A percentile compares a stretch with the other conserved stretches of the same genome.
Conservation (phyloP, 92 coral and sea anemone species). For the Actinernus sp. region DNA sequence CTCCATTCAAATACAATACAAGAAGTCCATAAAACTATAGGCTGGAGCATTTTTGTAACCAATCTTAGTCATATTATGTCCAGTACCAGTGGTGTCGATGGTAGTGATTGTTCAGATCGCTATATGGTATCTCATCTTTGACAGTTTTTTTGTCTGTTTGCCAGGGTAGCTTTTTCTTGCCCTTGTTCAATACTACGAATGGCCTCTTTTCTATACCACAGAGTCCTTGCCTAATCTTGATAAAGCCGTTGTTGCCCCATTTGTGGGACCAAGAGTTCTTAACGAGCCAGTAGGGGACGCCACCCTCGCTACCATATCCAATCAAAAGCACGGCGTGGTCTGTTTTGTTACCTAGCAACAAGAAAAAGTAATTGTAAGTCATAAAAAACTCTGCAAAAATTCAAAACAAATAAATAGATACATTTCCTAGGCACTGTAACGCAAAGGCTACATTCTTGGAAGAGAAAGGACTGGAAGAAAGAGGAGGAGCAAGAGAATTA, state of each 20-base stretch:
- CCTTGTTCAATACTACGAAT: conserved; percentile 81
- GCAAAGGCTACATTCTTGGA: too few species aligned
- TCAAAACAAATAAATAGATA: too few species aligned
- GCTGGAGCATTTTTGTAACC: not conserved
- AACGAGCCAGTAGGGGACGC: conserved; percentile 87
- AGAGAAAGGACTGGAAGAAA: too few species aligned
- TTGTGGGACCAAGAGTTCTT: conserved; percentile 94
- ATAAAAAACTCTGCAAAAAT: too few species aligned
- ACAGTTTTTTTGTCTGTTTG: conserved; percentile 48
- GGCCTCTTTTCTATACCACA: conserved; percentile 94
- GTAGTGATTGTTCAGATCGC: not conserved
- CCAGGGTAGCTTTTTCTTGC: conserved; percentile 79
- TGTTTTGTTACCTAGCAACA: conserved; percentile 86
- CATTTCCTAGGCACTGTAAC: too few species aligned
- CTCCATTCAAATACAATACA: too few species aligned
- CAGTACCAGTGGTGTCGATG: conserved; percentile 4
- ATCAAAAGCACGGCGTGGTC: conserved; percentile 92
- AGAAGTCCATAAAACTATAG: not conserved
- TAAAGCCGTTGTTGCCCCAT: conserved; percentile 92
- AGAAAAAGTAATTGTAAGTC: too few species aligned
- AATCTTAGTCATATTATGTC: not conserved
- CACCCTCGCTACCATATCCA: conserved; percentile 82
- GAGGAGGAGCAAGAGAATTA: too few species aligned
- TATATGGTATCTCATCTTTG: conserved; percentile 19
- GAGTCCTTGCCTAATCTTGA: conserved; percentile 83